These are phyloP conservation scores for Lamellibrachia columna DNA, from an alignment of 2,888 invertebrate genomes.

Conservation along the genomic window DNA sequence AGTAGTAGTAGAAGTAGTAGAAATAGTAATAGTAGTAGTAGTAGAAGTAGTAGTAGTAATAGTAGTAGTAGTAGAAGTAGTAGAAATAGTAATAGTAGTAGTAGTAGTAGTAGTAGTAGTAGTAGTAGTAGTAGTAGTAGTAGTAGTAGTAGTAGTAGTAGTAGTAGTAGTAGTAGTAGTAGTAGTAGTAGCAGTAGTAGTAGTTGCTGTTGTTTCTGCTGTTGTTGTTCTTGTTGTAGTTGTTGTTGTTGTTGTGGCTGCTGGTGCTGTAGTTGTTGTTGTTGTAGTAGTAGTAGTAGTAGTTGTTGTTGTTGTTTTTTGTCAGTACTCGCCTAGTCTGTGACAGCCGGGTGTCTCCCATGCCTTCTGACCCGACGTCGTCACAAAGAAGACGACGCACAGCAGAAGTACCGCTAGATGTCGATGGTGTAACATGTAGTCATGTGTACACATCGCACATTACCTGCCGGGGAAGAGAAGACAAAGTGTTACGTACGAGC, in stretches of 20 bases:
- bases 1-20: too few relatives aligned
- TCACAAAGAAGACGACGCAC: conserved; percentile 10
- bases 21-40: too few relatives aligned
- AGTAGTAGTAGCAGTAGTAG: too few relatives aligned
- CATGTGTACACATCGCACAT: conserved; percentile 7
- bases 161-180: too few relatives aligned
- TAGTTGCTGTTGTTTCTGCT: too few relatives aligned
- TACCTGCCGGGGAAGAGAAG: background rate
- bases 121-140: too few relatives aligned
- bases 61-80: too few relatives aligned
- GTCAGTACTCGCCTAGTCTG: conserved; percentile 74
- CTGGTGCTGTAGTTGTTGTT: background rate
- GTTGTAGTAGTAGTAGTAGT: background rate
- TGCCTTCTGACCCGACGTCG: conserved; percentile 32
- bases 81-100: too few relatives aligned
- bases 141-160: too few relatives aligned
- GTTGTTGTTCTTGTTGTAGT: too few relatives aligned
- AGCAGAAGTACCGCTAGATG: conserved; percentile 18
- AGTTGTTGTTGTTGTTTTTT: background rate
- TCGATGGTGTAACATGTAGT: conserved; percentile 1
- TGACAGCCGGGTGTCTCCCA: conserved; percentile 85
- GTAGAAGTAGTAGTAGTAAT: too few relatives aligned
- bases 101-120: too few relatives aligned
- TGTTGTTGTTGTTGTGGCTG: background rate
- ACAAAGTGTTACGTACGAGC: background rate